Evolutionary conservation across 1,140 invertebrate species (phyloP).

Genomic region (Agrypnia vestita): DNA sequence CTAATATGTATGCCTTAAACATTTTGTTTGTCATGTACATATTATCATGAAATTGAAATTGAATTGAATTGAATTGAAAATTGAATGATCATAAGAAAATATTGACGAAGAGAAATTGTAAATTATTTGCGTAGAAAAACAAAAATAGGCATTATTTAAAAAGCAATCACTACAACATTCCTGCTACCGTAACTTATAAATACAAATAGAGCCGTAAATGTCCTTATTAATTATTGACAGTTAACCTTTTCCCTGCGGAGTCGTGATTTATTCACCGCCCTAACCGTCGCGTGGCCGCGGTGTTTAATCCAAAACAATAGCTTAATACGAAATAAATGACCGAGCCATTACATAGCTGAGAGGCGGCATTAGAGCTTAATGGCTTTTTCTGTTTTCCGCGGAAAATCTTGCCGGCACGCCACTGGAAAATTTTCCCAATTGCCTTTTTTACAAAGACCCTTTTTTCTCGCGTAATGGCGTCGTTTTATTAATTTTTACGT

Average conservation of each 20-base stretch:
- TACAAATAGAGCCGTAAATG: slow-evolving; percentile 43
- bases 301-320: slow-evolving; percentile 38
- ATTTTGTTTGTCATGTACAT: too few species aligned
- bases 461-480: background rate
- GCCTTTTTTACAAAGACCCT: background rate
- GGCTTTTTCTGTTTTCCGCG: slow-evolving; percentile 15
- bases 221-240: slow-evolving; percentile 27
- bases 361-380: slow-evolving; percentile 15
- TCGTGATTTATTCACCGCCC: slow-evolving; percentile 12
- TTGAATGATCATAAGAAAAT: background rate
- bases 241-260: slow-evolving; percentile 35
- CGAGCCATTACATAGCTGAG: slow-evolving; percentile 18
- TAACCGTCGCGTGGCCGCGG: background rate
- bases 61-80: too few species aligned
- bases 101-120: background rate
- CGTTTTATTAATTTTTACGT: background rate
- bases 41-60: too few species aligned
- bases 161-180: background rate
- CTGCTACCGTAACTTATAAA: slow-evolving; percentile 9
- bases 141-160: slow-evolving; percentile 3
- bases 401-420: background rate
- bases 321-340: slow-evolving; percentile 46
- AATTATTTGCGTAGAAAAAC: background rate
- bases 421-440: background rate
- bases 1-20: too few species aligned